Evolutionary conservation across 2,888 invertebrate genomes (phyloP).

Genomic region (Dromius quadrimaculatus): DNA sequence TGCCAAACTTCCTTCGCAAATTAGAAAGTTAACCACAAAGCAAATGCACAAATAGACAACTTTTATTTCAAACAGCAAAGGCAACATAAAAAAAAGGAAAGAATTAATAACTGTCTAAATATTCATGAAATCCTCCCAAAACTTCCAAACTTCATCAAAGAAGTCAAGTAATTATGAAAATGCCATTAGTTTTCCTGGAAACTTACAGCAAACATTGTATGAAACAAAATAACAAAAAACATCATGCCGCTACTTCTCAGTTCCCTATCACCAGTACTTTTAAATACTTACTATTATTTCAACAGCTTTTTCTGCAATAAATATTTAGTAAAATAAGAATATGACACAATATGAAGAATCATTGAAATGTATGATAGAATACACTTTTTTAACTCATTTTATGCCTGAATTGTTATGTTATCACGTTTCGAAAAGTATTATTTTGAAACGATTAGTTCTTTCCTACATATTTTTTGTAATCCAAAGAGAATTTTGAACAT

Average conservation of each 20-base stretch:
- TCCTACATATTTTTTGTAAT: too few relatives aligned
- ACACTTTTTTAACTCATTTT: too few relatives aligned
- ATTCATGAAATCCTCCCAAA: conserved; percentile 39
- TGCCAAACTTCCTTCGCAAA: too few relatives aligned
- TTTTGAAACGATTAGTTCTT: too few relatives aligned
- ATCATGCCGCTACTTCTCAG: conserved; percentile 5
- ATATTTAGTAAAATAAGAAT: too few relatives aligned
- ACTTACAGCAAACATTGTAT: conserved; percentile 31
- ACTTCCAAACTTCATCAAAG: conserved; percentile 37
- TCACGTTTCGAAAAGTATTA: too few relatives aligned
- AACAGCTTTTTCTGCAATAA: too few relatives aligned
- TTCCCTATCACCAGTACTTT: background rate
- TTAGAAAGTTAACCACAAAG: conserved; percentile 40
- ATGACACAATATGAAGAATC: too few relatives aligned
- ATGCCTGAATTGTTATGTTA: too few relatives aligned
- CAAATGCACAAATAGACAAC: conserved; percentile 38
- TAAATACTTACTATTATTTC: too few relatives aligned
- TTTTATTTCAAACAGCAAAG: conserved; percentile 34
- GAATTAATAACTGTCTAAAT: conserved; percentile 46
- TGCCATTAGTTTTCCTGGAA: conserved; percentile 44
- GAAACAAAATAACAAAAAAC: conserved; percentile 42
- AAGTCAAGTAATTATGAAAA: conserved; percentile 48
- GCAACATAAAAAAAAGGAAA: conserved; percentile 23
- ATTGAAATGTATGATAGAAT: too few relatives aligned
- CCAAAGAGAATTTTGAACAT: too few relatives aligned